Base-by-base conservation (phyloP, 1,140 invertebrate genomes). In the Aporrectodea caliginosa region DNA sequence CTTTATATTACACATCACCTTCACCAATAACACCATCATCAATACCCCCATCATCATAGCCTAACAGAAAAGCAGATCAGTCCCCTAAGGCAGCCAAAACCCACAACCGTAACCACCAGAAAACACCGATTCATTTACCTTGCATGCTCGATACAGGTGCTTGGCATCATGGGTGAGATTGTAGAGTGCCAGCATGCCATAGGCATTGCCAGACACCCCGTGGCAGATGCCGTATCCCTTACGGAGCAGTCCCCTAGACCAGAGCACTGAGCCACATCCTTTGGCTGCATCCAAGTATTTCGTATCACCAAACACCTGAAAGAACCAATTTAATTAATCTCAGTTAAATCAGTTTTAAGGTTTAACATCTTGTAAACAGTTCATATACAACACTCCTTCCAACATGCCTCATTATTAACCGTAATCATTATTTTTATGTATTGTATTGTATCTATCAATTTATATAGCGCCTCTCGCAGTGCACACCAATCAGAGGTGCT, bases 181-280 rank as follows among this genome's bases (percentile, higher is more conserved):
- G 85, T 92, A 97, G 0, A 98, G 86, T 81, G 91, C 88, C 16
- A 98, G 88, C 85, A 98, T 95, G 16, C 93, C 90, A 86, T 97
- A 98, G 27, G 92, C 95, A 89, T 98, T 98, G 81, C 96, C 96
- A 84, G 94, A 90, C 27, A 94, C 92, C 1, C 96, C 96, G 87
- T 98, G 96, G 87, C 96, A 98, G 2, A 98, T 88, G 75, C 95
- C 93, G 86, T 94, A 96, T 12, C 96, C 95, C 89, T 97, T 98
- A 81, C 90, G 92, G 22, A 96, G 88, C n/a, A 98, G 85, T 35
- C 96, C 95, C 82, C 94, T 88, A 79, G 91, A 80, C 96, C 96
- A 98, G 76, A 95, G 91, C 30, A 94, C 90, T 77, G 96, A 92
- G 27, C 91, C 92, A 85, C 92, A 93, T 82, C 91, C 87, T 77